phyloP scores from a whole-genome alignment of 2,888 invertebrate species.

The Metopia argyrocephala region DNA sequence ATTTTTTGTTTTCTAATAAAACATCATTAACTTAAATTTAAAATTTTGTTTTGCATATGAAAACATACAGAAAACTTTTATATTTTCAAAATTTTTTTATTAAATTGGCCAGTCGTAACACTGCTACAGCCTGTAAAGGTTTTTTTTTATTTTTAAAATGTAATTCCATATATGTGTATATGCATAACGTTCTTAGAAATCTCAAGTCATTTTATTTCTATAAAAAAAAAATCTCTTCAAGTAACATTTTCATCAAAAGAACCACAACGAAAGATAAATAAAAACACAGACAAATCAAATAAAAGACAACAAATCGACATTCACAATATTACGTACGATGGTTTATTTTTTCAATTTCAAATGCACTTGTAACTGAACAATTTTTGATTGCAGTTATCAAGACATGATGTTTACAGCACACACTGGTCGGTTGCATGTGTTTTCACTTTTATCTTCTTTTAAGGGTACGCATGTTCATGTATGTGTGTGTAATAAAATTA shows the following conservation, averaged over 20 bases:
- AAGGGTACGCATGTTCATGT: not conserved
- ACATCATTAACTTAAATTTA: no score
- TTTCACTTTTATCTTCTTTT: not conserved
- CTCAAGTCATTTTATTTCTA: constrained; percentile 8
- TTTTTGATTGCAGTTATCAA: not conserved
- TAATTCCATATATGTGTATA: no score
- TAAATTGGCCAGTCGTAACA: no score
- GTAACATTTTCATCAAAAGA: no score
- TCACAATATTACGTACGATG: not conserved
- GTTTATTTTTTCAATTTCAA: not conserved
- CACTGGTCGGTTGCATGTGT: not conserved
- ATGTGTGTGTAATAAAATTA: not conserved
- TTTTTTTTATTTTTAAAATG: no score
- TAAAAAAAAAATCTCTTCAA: no score
- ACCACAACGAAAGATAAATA: not conserved
- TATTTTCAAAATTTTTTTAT: no score
- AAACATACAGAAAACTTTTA: no score
- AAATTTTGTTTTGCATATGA: not conserved
- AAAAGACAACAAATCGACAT: not conserved
- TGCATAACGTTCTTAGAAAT: not conserved
- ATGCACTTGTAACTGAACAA: not conserved
- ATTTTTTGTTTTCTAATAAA: no score
- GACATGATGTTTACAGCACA: not conserved
- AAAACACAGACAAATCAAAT: not conserved
- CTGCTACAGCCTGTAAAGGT: no score